Base-by-base conservation (phyloP, 2,888 invertebrate genomes). In the Lepidocyrtinus sp. region DNA sequence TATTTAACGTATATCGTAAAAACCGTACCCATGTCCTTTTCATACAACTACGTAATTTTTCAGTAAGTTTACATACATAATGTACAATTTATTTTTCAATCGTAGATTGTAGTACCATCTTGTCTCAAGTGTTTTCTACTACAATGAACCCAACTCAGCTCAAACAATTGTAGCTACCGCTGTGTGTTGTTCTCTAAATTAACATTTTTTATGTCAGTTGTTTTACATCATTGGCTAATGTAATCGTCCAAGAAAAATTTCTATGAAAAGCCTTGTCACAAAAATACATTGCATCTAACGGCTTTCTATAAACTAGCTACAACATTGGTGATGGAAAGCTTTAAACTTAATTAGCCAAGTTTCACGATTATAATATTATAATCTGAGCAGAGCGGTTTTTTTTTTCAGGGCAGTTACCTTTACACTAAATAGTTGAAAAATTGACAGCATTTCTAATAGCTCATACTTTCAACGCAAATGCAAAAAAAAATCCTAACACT, bases 1-100 rank as follows among this genome's bases (percentile, higher is more conserved):
- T 80, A 75, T 71, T 74, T 79, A 79, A 73, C 74, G 79, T 79
- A 70, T 79, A 74, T 74, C 79, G 79, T 79, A 74, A 79, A 79
- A 79, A 79, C 73, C 74, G 73, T 75, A 80, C 80, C 80, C 80
- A 75, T 80, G 80, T 80, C 80, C 80, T 70, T 69, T 36, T 65
- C 5, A 12, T 73, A 65, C 25, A 75, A 36, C 75, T 75, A 80
- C 67, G 46, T 22, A 80, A 71, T 59, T 71, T 70, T 25, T 21
- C 50, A 45, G 50, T 62, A 75, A 75, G 67, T 71, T 73, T 75
- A 70, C 70, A 71, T 80, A 80, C 80, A 80, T 75, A 80, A 75
- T 75, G 80, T 80, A 80, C 80, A 80, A 50, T 50, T 17, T 50
- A 50, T 50, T 50, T 50, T 7, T 50, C 15, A 2, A n/a, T 50